Base-by-base conservation (phyloP, 2,113 vertebrate species). In the Phyllostomus hastatus region DNA sequence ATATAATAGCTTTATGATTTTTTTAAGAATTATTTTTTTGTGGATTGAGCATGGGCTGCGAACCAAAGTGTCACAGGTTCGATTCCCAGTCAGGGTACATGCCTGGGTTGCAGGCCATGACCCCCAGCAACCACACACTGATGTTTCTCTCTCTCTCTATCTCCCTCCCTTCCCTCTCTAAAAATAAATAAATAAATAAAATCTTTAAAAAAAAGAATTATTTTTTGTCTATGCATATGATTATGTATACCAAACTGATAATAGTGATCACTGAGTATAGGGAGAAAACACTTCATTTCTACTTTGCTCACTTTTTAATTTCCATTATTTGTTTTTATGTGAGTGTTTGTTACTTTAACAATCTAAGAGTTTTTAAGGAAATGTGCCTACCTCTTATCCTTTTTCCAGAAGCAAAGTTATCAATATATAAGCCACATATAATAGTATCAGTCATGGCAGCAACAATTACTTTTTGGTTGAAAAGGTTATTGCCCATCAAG, bases 401-500 rank as follows among this genome's bases (percentile, higher is more conserved):
- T 82, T 87, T 69, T 91, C 48, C 43, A 54, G 50, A 91, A 86
- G 35, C 57, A 59, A 66, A 92, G 33, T 66, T 92, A 88, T 69
- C 15, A 59, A n/a, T 31, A 92, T 17, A 87, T 64, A 90, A 91
- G 50, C 59, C 73, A 94, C 31, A 1, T 22, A 95, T 12, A 88
- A 24, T 72, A 76, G 2, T 52, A 90, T 41, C 52, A 64, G 26
- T 84, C 9, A 2, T 59, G 35, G 73, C 12, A 80, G 50, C 19
- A 96, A 88, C 67, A 92, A 76, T 96, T 95, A 97, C 96, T 87
- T 96, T 95, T 96, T 81, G 79, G 92, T 88, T 95, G 88, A 93
- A 95, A 94, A 90, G 22, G 82, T 87, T 95, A 90, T 97, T 88
- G n/a, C 85, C 90, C 95, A 97, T 94, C 88, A 97, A 97, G 96